These are phyloP conservation scores for Sericinus montela DNA, from an alignment of 2,888 invertebrate genomes.

Conservation along the genomic window DNA sequence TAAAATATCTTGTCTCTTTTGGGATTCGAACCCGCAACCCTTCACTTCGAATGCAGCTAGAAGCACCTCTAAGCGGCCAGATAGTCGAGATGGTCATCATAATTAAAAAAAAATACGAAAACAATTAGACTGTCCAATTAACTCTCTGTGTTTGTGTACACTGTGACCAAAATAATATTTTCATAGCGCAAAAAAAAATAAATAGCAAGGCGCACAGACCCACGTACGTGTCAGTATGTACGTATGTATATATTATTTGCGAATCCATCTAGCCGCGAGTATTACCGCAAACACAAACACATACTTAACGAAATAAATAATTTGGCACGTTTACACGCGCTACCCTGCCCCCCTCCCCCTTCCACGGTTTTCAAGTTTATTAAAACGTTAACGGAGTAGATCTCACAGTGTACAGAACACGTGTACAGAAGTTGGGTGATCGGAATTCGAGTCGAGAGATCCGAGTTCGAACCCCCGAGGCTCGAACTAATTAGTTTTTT, in stretches of 20 bases:
- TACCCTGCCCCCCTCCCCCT: slow-evolving; percentile 12
- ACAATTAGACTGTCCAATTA: neutral
- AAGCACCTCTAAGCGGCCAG: no score
- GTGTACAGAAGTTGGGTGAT: no score
- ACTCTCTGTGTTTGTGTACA: slow-evolving; percentile 16
- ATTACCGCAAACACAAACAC: slow-evolving; percentile 23
- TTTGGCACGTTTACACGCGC: slow-evolving; percentile 25
- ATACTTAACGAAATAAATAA: slow-evolving; percentile 24
- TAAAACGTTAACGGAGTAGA: no score
- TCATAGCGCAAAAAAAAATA: slow-evolving; percentile 27
- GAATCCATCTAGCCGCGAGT: slow-evolving; percentile 22
- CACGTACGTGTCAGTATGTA: slow-evolving; percentile 43
- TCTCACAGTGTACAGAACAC: no score
- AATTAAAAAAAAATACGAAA: no score
- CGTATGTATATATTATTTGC: slow-evolving; percentile 33
- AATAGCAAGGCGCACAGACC: slow-evolving; percentile 18
- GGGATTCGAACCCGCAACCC: no score
- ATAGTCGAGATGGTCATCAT: no score
- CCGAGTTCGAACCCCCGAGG: no score
- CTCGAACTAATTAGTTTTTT: no score
- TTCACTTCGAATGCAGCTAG: no score
- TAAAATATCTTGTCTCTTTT: no score
- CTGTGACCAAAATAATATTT: slow-evolving; percentile 20
- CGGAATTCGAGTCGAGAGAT: no score
- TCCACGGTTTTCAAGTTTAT: neutral